phyloP scores from a whole-genome alignment of 2,797 vertebrate species.

The Pseudotriccus pelzelni region DNA sequence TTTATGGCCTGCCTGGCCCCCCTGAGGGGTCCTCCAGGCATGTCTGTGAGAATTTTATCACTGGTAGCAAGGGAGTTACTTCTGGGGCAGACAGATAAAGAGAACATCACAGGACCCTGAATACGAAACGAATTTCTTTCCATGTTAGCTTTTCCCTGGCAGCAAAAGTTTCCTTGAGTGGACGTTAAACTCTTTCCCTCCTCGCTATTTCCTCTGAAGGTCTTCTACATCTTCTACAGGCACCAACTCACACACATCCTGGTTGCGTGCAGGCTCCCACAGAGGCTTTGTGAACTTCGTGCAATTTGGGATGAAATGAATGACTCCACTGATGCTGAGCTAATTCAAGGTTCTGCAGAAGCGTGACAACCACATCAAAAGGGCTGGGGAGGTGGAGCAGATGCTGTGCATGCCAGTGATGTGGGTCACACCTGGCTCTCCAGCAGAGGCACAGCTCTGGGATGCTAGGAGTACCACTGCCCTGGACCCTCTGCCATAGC shows the following conservation, averaged over 20 bases:
- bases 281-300: not conserved
- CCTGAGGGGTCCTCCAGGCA: not conserved
- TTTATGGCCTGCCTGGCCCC: not conserved
- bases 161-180: not conserved
- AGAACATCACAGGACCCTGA: not conserved
- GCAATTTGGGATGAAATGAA: not conserved
- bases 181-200: not conserved
- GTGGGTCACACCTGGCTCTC: not conserved
- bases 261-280: fast-evolving
- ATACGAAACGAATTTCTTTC: not conserved
- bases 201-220: not conserved
- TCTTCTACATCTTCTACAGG: not conserved
- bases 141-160: not conserved
- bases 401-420: fast-evolving
- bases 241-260: fast-evolving
- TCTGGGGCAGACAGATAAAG: not conserved
- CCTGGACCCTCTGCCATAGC: not conserved
- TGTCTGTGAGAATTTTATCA: not conserved
- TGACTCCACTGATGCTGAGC: not conserved
- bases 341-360: not conserved
- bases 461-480: not conserved
- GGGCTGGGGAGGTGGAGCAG: not conserved
- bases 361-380: not conserved
- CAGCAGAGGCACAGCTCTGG: not conserved
- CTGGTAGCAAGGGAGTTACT: not conserved